Base-by-base conservation (phyloP, 1,140 invertebrate species). In the Drosophila nannoptera region DNA sequence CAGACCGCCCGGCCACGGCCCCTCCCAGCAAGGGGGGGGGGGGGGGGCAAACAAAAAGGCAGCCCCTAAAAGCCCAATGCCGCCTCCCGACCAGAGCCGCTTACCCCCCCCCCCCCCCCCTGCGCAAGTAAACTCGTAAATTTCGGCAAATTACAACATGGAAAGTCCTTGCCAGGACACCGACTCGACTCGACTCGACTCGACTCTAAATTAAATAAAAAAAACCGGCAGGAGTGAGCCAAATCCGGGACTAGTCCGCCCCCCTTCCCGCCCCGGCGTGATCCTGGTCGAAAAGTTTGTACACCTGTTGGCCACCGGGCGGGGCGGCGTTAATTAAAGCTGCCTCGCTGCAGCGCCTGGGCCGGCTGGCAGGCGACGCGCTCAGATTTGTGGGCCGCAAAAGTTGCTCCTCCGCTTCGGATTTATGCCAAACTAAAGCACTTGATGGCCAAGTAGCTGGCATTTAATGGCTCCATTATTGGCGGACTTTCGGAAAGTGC, bases 361-460 rank as follows among this genome's bases (percentile, higher is more conserved):
- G 4, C 29, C 4, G 12, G 22, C 42, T 35, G 55, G 49, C 40
- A 31, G 65, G 5, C 32, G 65, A 53, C 33, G 58, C 12, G 48
- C 43, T 9, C 68, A 68, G 69, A 82, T 82, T 83, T 72, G 75
- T 75, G 77, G 77, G 69, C 56, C 33, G 63, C 5, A 16, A 42
- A 78, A 80, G 75, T 70, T 50, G 78, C 76, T 83, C 73, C 62
- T 73, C 65, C 73, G 73, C 64, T 58, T 65, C 76, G 78, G 76
- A 83, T 83, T 83, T 84, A 83, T 83, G 80, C 83, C 81, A 83
- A 83, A 78, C 80, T 84, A 84, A 83, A 83, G 81, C 73, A 83
- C 80, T 83, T 83, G 80, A 84, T 80, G 78, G 63, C 80, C 75
- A 69, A 82, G 77, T 82, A 83, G 80, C 84, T 83, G 80, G 80